Percentiles rank a stretch among this genome's conserved stretches.
Evolutionary conservation across 2,888 invertebrate genomes (phyloP).

Genomic region (Hymenopus coronatus): DNA sequence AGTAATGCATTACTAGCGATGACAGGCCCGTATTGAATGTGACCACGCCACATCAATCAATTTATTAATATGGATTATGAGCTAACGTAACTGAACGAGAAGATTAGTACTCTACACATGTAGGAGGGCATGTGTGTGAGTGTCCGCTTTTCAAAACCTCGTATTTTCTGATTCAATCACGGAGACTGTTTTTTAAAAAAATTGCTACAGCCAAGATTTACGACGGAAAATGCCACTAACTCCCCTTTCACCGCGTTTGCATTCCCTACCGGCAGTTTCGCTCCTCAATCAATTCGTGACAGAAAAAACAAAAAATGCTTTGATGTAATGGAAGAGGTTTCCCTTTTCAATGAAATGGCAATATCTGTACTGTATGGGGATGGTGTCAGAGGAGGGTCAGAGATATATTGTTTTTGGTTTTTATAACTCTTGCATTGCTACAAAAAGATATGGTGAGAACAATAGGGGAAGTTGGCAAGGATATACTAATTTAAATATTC

Average conservation of each 20-base stretch:
- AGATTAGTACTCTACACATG: not conserved
- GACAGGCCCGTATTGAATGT: slow-evolving; percentile 11
- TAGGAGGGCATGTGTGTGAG: not conserved
- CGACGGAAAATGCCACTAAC: slow-evolving; percentile 7
- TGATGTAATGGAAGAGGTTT: not conserved
- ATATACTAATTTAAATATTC: not conserved
- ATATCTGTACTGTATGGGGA: not conserved
- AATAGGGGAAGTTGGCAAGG: not conserved
- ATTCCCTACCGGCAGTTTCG: not conserved
- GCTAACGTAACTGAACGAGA: slow-evolving; percentile 11
- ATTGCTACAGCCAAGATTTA: slow-evolving; percentile 4
- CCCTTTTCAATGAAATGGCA: not conserved
- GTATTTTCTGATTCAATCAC: slow-evolving; percentile 21
- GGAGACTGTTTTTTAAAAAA: slow-evolving; percentile 2
- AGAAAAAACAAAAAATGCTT: not conserved
- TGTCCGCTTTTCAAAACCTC: slow-evolving; percentile 16
- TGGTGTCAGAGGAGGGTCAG: not conserved
- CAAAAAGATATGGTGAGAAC: not conserved
- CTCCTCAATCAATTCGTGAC: not conserved
- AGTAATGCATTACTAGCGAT: slow-evolving; percentile 9
- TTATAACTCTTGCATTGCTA: not conserved
- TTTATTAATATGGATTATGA: slow-evolving; percentile 22
- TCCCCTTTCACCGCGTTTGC: not conserved
- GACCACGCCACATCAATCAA: slow-evolving; percentile 16
- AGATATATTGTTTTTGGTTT: not conserved